Evolutionary conservation across 2,888 invertebrate genomes (phyloP).

Genomic region (Phortica magna): DNA sequence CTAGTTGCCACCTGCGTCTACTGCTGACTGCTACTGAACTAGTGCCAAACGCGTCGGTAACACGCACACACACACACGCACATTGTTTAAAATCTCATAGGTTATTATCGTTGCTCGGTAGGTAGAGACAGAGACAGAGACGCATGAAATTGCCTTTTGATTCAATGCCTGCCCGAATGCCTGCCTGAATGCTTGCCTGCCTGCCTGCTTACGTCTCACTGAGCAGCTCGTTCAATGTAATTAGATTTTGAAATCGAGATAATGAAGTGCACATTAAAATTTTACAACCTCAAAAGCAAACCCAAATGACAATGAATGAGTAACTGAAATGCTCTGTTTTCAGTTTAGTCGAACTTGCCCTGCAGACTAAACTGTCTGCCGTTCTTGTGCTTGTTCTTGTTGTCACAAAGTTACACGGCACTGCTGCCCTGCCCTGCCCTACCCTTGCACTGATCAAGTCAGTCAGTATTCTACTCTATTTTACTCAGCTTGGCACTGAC

Average conservation of each 20-base stretch:
- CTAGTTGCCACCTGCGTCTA: conserved; percentile 27
- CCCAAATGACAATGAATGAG: conserved; percentile 53
- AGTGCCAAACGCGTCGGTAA: neutral
- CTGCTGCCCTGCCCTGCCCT: neutral
- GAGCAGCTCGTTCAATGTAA: conserved; percentile 48
- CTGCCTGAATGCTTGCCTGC: neutral
- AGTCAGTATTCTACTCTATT: neutral
- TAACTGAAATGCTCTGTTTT: conserved; percentile 22
- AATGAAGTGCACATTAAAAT: conserved; percentile 70
- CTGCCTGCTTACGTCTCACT: conserved; percentile 2
- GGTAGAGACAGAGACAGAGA: neutral
- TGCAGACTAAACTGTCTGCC: neutral
- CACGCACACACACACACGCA: conserved; percentile 1
- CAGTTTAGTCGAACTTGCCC: neutral
- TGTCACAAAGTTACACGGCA: neutral
- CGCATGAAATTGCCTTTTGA: conserved; percentile 28
- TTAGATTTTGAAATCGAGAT: conserved; percentile 68
- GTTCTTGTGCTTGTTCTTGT: neutral
- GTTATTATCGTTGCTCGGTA: neutral
- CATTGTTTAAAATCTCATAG: neutral
- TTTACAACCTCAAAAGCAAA: conserved; percentile 60
- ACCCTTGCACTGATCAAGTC: neutral
- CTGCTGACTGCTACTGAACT: conserved; percentile 39
- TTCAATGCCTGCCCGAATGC: conserved; percentile 6
- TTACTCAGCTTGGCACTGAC: neutral